Base-by-base conservation (phyloP, 2,113 vertebrate species). In the Patagioenas fasciata region DNA sequence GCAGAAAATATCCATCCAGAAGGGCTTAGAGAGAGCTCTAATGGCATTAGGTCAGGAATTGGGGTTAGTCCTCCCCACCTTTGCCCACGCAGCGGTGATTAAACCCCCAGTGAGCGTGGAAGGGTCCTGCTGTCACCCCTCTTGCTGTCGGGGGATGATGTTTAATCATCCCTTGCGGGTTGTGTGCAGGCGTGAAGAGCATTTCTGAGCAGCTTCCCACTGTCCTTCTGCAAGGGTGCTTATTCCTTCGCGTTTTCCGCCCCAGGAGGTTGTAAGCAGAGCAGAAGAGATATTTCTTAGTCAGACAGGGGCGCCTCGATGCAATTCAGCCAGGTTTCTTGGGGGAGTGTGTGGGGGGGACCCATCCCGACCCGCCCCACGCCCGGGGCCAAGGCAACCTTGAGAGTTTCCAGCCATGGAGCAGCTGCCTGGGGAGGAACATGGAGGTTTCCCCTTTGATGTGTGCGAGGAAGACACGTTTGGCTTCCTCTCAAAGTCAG, bases 1-100 rank as follows among this genome's bases (percentile, higher is more conserved):
- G 78, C 89, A 82, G 91, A 80, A 93, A 96, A 94, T 94, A 95
- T 11, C 91, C 75, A 64, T 91, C 75, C 78, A 87, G 91, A 74
- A 88, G 85, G 82, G 82, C 82, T 96, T 93, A 94, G 48, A 72
- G 91, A 85, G 91, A 85, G 71, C 78, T 89, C 44, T 95, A 84
- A 95, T 84, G 62, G 9, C 85, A 87, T 96, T 77, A 95, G 78
- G 79, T 53, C 71, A 75, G 88, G 91, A 95, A 91, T 40, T 85
- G 62, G 77, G 85, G 77, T 95, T 91, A 96, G 85, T 92, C 75
- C 58, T 94, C 62, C 70, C 78, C 20, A 50, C 79, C 89, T 85
- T 71, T 93, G 89, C 74, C 91, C 53, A 58, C 11, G 1, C 40
- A 6, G 14, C 1, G 29, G 29, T 74, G 64, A 48, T 64, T 88